These are phyloP conservation scores for Eulimnadia texana DNA, from an alignment of 1,140 invertebrate species.

Conservation along the genomic window DNA sequence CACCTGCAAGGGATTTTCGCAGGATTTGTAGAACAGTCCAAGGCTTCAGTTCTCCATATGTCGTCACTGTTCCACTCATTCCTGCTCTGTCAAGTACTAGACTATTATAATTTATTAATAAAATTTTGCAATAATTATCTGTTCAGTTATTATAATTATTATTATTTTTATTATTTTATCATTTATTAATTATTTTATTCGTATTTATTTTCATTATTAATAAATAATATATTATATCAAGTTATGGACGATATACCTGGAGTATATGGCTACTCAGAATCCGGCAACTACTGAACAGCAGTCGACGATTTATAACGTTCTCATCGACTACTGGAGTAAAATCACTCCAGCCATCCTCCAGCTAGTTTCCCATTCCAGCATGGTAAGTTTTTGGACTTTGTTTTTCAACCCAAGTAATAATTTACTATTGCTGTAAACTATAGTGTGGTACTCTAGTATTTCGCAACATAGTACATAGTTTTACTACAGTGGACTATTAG, in stretches of 20 bases:
- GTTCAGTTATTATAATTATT: constrained; percentile 1
- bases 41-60: constrained; percentile 81
- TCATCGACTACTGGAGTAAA: constrained; percentile 98
- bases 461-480: too few species aligned
- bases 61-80: constrained; percentile 56
- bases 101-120: too few species aligned
- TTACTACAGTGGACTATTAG: too few species aligned
- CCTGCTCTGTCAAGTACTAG: constrained; percentile 46
- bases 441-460: too few species aligned
- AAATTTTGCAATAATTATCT: too few species aligned
- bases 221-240: constrained; percentile 28
- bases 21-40: constrained; percentile 91
- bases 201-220: constrained; percentile 11
- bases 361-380: constrained; percentile 81
- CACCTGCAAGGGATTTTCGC: constrained; percentile 85
- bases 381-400: constrained; percentile 41
- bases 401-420: too few species aligned
- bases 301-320: constrained; percentile 55
- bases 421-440: too few species aligned
- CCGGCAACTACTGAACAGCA: constrained; percentile 45
- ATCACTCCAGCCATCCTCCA: constrained; percentile 90
- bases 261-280: constrained; percentile 59
- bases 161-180: constrained; percentile 1
- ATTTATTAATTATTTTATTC: too few species aligned
- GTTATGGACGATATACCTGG: constrained; percentile 97